A percentile compares a stretch with the other conserved stretches of the same genome.
Conservation (phyloP, 1,140 invertebrate genomes). For the Aphis gossypii region DNA sequence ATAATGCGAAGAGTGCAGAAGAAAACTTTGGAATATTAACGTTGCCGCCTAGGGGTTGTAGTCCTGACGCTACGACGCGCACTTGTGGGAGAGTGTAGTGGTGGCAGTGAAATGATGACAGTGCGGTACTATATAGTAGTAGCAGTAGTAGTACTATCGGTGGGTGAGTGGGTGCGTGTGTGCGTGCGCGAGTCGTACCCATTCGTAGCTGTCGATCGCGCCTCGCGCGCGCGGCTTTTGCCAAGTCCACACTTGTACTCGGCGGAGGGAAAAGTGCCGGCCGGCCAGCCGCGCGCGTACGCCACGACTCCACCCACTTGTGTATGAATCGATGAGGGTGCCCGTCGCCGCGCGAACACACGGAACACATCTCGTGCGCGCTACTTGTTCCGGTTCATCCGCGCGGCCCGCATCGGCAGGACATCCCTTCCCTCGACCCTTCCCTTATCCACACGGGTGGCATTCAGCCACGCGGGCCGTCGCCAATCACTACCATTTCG, state of each 20-base stretch:
- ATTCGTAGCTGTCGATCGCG: neutral
- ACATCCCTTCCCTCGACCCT: neutral
- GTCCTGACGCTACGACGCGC: neutral
- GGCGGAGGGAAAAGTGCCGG: neutral
- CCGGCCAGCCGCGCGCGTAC: neutral
- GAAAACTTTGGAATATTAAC: conserved; percentile 27
- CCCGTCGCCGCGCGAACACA: neutral
- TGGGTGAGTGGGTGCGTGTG: neutral
- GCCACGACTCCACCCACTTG: conserved; percentile 46
- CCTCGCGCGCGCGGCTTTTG: neutral
- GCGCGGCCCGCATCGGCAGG: conserved; percentile 4
- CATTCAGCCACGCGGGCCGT: conserved; percentile 43
- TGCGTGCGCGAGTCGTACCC: neutral
- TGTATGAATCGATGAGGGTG: conserved; percentile 54
- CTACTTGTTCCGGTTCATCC: conserved; percentile 54
- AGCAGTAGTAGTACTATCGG: neutral
- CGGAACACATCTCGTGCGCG: conserved; percentile 38
- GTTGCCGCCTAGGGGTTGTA: neutral
- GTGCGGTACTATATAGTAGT: neutral
- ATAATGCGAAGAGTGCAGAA: conserved; percentile 6
- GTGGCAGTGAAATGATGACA: neutral
- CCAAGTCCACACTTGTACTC: neutral
- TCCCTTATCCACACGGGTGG: neutral
- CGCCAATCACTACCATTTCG: neutral
- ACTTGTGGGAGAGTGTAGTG: neutral